These are phyloP conservation scores for Diplodus sargus DNA, from an alignment of 2,797 vertebrate species.

Conservation along the genomic window DNA sequence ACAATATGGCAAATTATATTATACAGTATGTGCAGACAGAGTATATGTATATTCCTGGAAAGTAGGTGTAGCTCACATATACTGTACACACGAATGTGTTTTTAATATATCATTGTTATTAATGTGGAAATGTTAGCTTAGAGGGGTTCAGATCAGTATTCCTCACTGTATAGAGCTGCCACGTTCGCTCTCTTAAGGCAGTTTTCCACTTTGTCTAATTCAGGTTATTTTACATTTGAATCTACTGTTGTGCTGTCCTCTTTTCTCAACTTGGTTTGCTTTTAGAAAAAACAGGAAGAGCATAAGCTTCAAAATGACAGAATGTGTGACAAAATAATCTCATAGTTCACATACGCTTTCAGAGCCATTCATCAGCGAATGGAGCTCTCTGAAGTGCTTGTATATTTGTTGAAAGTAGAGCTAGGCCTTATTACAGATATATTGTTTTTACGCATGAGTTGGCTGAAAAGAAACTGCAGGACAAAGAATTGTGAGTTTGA, in stretches of 20 bases:
- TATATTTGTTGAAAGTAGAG: neutral
- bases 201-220: conserved; percentile 50
- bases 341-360: neutral
- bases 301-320: neutral
- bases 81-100: conserved; percentile 79
- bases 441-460: neutral
- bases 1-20: conserved; percentile 60
- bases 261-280: neutral
- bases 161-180: conserved; percentile 28
- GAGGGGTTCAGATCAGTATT: conserved; percentile 63
- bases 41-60: conserved; percentile 75
- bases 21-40: conserved; percentile 63
- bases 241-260: neutral
- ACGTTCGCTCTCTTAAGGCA: conserved; percentile 35
- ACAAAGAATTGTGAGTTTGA: neutral
- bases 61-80: conserved; percentile 74
- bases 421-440: neutral
- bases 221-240: neutral
- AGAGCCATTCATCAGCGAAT: neutral
- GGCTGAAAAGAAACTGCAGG: neutral
- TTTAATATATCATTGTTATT: conserved; percentile 70
- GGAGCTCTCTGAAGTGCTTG: neutral
- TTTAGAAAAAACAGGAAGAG: neutral
- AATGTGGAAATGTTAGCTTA: conserved; percentile 66
- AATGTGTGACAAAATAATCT: conserved; percentile 18